These are phyloP conservation scores for Tragopan temminckii DNA, from an alignment of 2,797 vertebrate genomes.

Conservation along the genomic window DNA sequence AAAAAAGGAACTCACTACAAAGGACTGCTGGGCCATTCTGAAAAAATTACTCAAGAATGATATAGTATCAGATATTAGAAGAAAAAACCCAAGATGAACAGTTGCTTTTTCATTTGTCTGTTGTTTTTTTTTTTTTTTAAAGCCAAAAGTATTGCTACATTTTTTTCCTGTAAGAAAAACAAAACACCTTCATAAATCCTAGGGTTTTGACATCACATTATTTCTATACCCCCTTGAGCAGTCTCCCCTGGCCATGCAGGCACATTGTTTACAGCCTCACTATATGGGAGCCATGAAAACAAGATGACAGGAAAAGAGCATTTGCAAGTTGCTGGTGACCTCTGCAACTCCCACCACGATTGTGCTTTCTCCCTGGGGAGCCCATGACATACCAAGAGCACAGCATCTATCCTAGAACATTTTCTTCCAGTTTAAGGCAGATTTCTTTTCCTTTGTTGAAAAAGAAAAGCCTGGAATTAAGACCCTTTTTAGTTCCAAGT, in stretches of 20 bases:
- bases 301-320: conserved; percentile 34
- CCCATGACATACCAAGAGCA: conserved; percentile 23
- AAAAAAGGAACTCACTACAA: neutral
- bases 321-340: conserved; percentile 23
- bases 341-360: neutral
- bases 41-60: neutral
- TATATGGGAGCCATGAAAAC: conserved; percentile 32
- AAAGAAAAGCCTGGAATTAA: conserved; percentile 4
- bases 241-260: neutral
- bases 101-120: neutral
- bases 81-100: neutral
- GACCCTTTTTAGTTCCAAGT: neutral
- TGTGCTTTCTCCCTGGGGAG: conserved; percentile 44
- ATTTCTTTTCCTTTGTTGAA: neutral
- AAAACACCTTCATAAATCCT: neutral
- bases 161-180: neutral
- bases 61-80: neutral
- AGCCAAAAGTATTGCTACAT: neutral
- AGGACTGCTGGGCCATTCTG: neutral
- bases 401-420: conserved; percentile 51
- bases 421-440: conserved; percentile 51
- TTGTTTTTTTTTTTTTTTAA: neutral
- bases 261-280: conserved; percentile 1
- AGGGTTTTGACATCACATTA: neutral
- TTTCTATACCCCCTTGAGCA: neutral